These are phyloP conservation scores for Oceanites oceanicus DNA, from an alignment of 2,113 vertebrate genomes.

Conservation along the genomic window DNA sequence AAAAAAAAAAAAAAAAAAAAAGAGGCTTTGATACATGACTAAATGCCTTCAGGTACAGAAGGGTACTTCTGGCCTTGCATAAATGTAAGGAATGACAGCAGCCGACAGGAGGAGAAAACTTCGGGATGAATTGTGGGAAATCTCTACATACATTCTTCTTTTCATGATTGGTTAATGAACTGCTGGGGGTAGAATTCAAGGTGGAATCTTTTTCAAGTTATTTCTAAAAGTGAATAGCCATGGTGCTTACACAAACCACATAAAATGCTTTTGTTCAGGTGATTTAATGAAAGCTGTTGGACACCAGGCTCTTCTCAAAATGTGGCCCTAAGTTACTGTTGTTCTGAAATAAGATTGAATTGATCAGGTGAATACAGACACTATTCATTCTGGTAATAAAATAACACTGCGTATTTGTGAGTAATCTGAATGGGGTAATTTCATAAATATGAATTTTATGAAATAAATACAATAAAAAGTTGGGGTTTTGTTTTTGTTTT, in stretches of 20 bases:
- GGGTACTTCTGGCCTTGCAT: neutral
- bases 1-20: neutral
- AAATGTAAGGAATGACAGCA: neutral
- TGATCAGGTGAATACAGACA: fast-evolving
- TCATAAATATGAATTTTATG: neutral
- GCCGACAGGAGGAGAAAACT: neutral
- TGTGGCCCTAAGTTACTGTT: neutral
- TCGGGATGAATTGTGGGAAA: neutral
- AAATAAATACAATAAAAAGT: neutral
- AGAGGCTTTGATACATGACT: neutral
- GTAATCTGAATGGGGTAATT: neutral
- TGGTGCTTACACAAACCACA: neutral
- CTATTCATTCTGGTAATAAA: neutral
- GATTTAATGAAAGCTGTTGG: neutral
- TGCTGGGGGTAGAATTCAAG: neutral
- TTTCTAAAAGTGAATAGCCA: neutral
- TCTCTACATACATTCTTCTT: neutral
- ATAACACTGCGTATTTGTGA: neutral
- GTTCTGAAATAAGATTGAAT: neutral
- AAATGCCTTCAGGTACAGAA: neutral
- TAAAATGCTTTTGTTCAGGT: neutral
- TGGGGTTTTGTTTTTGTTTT: neutral
- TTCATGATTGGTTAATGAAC: neutral
- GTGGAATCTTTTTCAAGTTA: neutral
- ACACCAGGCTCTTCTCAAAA: neutral